These are phyloP conservation scores for Seriola quinqueradiata DNA, from an alignment of 2,113 vertebrate genomes.

Conservation along the genomic window DNA sequence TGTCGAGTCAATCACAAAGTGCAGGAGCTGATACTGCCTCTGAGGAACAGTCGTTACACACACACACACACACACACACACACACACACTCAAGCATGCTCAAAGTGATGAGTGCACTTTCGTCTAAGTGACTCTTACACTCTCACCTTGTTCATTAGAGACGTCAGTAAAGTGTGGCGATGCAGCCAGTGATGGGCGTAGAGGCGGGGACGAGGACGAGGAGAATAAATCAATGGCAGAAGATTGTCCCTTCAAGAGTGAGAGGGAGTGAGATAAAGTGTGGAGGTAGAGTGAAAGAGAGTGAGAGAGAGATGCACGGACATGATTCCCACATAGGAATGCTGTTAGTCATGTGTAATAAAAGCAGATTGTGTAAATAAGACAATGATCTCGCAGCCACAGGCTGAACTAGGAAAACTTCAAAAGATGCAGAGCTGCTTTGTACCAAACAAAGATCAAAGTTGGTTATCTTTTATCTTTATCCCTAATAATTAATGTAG, in stretches of 20 bases:
- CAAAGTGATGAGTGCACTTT: not conserved
- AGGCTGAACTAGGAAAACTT: slow-evolving; percentile 37
- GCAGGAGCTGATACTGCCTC: slow-evolving; percentile 48
- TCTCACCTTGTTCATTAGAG: slow-evolving; percentile 39
- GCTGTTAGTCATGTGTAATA: slow-evolving; percentile 26
- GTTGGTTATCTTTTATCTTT: slow-evolving; percentile 36
- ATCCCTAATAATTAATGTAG: slow-evolving; percentile 27
- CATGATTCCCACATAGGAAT: slow-evolving; percentile 7
- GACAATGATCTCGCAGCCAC: slow-evolving; percentile 13
- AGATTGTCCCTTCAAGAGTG: slow-evolving; percentile 32
- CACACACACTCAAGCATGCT: slow-evolving; percentile 14
- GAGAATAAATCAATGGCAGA: slow-evolving; percentile 46
- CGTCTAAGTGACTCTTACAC: slow-evolving; percentile 16
- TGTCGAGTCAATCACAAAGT: slow-evolving; percentile 47
- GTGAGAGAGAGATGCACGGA: not conserved
- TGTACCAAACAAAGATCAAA: slow-evolving; percentile 50
- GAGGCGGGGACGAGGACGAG: not conserved
- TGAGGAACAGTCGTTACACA: slow-evolving; percentile 2
- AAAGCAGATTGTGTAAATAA: slow-evolving; percentile 54
- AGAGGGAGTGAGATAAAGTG: slow-evolving; percentile 29
- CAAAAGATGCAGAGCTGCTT: slow-evolving; percentile 30
- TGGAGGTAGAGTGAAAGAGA: not conserved
- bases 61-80: slow-evolving; percentile 18
- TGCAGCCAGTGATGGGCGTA: slow-evolving; percentile 27
- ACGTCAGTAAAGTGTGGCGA: slow-evolving; percentile 14